Evolutionary conservation across 2,797 vertebrate species (phyloP).

Genomic region (Acropternis orthonyx): DNA sequence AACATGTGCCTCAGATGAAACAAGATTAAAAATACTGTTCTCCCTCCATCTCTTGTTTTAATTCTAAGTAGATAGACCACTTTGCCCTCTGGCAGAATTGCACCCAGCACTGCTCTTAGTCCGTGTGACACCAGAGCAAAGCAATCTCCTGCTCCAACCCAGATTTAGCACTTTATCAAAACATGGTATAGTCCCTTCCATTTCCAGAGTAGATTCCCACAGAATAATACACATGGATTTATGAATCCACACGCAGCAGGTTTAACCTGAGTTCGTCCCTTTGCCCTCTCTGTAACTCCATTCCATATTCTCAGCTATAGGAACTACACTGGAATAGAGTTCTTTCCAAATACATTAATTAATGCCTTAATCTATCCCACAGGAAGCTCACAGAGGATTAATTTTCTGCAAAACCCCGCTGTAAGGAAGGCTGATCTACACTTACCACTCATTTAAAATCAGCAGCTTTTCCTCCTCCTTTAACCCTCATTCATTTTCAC

Average conservation of each 20-base stretch:
- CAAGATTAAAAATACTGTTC: background rate
- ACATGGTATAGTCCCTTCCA: background rate
- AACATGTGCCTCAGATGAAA: constrained; percentile 35
- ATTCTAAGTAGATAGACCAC: background rate
- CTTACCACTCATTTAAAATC: background rate
- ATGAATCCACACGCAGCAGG: background rate
- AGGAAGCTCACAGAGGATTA: background rate
- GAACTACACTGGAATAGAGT: background rate
- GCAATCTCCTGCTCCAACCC: background rate
- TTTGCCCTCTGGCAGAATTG: background rate
- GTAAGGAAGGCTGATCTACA: background rate
- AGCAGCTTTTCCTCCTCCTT: background rate
- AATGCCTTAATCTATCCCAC: background rate
- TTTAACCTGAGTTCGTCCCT: background rate
- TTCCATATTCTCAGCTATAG: background rate
- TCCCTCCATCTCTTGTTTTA: background rate
- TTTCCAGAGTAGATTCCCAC: background rate
- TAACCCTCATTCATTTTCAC: background rate
- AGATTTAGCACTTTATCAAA: background rate
- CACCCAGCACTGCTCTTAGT: background rate
- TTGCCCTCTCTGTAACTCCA: background rate
- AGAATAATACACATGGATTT: background rate
- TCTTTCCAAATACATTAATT: background rate
- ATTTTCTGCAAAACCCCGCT: constrained; percentile 10
- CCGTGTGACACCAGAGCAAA: background rate